Percentiles rank a stretch among this genome's conserved stretches.
Evolutionary conservation across 2,797 vertebrate genomes (phyloP).

Genomic region (Karalla daura): DNA sequence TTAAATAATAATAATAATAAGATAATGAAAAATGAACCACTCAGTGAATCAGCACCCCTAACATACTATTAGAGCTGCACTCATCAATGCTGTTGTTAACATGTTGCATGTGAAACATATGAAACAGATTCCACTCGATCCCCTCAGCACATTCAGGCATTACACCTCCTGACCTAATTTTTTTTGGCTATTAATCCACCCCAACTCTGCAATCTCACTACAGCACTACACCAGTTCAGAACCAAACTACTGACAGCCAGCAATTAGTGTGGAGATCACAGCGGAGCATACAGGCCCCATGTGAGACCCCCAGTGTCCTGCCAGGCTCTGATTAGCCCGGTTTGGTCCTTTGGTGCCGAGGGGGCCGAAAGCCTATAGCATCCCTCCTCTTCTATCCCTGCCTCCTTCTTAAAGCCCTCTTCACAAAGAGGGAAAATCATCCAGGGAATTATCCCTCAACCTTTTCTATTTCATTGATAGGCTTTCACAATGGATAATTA

Average conservation of each 20-base stretch:
- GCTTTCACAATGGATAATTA: conserved; percentile 7
- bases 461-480: neutral
- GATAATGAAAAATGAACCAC: too few species aligned
- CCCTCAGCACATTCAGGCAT: neutral
- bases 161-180: neutral
- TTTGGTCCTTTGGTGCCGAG: neutral
- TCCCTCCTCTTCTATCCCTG: neutral
- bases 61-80: too few species aligned
- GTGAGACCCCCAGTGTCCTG: neutral
- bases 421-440: neutral
- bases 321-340: neutral
- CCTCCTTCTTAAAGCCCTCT: neutral
- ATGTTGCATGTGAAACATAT: too few species aligned
- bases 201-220: neutral
- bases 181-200: neutral
- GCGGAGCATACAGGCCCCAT: neutral
- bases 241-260: neutral
- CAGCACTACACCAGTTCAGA: neutral
- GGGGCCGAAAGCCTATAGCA: neutral
- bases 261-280: neutral
- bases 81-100: too few species aligned
- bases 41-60: too few species aligned
- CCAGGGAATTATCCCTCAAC: neutral
- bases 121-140: too few species aligned
- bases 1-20: too few species aligned